Percentiles rank a stretch among this genome's conserved stretches.
Conservation (phyloP, 2,113 vertebrate species). For the Gymnarchus niloticus region DNA sequence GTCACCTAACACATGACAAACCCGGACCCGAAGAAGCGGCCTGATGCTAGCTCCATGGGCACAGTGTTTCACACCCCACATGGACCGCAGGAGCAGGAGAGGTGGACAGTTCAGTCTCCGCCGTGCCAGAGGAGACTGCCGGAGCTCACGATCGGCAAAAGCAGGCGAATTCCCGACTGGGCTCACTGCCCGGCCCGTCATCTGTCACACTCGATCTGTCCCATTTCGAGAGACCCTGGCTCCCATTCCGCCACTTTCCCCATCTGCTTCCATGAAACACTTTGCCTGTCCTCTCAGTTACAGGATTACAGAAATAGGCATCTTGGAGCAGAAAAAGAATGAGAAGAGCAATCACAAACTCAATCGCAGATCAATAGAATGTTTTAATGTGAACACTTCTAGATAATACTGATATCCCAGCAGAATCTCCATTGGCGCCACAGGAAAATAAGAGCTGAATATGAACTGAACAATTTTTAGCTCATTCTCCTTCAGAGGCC, state of each 20-base stretch:
- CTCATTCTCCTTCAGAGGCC: background rate
- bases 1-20: background rate
- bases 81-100: too few relatives aligned
- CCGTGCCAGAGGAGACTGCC: too few relatives aligned
- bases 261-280: background rate
- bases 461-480: background rate
- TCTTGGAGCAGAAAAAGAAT: background rate
- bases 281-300: background rate
- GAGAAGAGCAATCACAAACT: background rate
- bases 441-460: background rate
- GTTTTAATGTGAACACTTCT: background rate
- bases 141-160: background rate
- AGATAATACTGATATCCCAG: background rate
- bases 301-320: too few relatives aligned
- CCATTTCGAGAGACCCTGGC: background rate
- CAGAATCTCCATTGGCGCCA: background rate
- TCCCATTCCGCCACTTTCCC: background rate
- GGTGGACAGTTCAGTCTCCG: background rate
- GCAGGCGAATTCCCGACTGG: background rate
- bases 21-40: too few relatives aligned
- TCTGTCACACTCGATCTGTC: constrained; percentile 18
- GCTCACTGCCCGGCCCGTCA: background rate
- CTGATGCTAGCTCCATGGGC: background rate
- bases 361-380: background rate
- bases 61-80: background rate